Evolutionary conservation across 2,113 vertebrate genomes (phyloP), one percentile per base, ranked within the genome.

Genomic region (Onychostoma macrolepis): DNA sequence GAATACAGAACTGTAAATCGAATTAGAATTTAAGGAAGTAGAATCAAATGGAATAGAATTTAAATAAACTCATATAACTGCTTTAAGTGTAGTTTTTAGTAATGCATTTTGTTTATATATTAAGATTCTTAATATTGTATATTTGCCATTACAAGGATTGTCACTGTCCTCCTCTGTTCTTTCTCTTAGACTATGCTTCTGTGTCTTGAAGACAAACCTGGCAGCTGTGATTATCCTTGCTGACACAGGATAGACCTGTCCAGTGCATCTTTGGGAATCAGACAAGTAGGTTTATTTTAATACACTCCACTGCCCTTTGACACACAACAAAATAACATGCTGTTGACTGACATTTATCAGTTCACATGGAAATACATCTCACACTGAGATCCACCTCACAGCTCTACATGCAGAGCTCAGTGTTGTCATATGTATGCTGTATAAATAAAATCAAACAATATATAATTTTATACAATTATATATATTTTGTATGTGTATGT

Each of bases 171-270:
- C 61, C 9, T 33, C 28, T 38, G 26, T 69, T 75, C 26, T 78
- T 24, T 61, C 38, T 53, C 69, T 69, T 83, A 83, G 13, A 28
- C n/a, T 41, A 71, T 61, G 53, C 65, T 50, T 2, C 10, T 21
- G 75, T 65, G 76, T 84, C 24, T 87, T 53, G 69, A 81, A 85
- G 69, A 86, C n/a, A 78, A 83, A 76, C 82, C 61, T 84, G 84
- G 36, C 85, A 90, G 87, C 83, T 84, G 85, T 69, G 50, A 30
- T 86, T 85, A 76, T 67, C 72, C 48, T 86, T 26, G 12, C n/a
- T 87, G 43, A 67, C 74, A 85, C 78, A 56, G 53, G 45, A 78
- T 79, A 91, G 90, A 91, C 82, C 86, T 88, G 87, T 90, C 69
- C 85, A 87, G 74, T 82, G 84, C 77, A 9, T 85, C 81, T 81